Percentiles rank a stretch among this genome's conserved stretches.
Conservation (phyloP, 2,113 vertebrate genomes). For the Ochotona curzoniae region DNA sequence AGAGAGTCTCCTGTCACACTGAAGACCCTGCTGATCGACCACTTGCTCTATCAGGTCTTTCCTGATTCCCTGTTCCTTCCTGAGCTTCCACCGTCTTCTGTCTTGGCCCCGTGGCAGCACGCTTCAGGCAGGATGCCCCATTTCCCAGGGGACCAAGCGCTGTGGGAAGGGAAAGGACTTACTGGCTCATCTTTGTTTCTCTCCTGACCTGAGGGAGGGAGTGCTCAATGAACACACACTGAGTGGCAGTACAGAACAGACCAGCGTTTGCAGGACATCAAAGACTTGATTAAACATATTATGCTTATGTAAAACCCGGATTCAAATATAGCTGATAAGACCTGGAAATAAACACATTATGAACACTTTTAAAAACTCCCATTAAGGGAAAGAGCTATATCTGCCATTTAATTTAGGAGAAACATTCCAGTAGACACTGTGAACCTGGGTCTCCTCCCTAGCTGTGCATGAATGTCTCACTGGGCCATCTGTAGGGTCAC, state of each 20-base stretch:
- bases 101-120: no score
- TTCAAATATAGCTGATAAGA: not conserved
- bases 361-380: constrained; percentile 18
- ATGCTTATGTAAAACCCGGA: constrained; percentile 3
- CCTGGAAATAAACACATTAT: constrained; percentile 48
- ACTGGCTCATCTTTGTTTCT: not conserved
- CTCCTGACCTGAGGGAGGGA: not conserved
- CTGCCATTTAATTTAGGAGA: constrained; percentile 51
- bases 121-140: not conserved
- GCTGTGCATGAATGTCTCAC: not conserved
- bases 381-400: constrained; percentile 39
- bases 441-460: not conserved
- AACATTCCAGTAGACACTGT: constrained; percentile 13
- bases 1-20: not conserved
- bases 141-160: not conserved
- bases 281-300: not conserved
- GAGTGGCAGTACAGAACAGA: not conserved
- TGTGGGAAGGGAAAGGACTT: not conserved
- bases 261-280: not conserved
- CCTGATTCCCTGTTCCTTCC: not conserved
- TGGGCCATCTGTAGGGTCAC: not conserved
- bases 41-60: not conserved
- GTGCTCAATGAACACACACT: not conserved
- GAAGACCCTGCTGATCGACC: not conserved
- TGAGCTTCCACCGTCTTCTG: no score